These are phyloP conservation scores for Cephus cinctus DNA, from an alignment of 1,140 invertebrate genomes.

Conservation along the genomic window DNA sequence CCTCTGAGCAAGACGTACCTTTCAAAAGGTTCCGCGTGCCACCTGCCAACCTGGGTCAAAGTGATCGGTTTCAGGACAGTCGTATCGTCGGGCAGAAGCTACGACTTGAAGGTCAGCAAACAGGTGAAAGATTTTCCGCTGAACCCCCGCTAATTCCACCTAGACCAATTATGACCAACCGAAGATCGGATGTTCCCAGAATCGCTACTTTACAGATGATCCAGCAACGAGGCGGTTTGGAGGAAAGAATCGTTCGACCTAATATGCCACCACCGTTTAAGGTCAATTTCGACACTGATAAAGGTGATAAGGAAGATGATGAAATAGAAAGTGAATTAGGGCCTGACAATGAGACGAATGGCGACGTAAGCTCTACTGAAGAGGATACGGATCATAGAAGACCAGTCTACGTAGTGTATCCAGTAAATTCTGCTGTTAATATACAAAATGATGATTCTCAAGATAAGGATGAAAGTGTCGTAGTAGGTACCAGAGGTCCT, in stretches of 20 bases:
- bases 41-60: background rate
- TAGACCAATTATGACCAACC: conserved; percentile 42
- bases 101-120: conserved; percentile 35
- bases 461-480: conserved; percentile 57
- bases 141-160: conserved; percentile 52
- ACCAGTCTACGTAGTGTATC: conserved; percentile 66
- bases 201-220: conserved; percentile 67
- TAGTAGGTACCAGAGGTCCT: conserved; percentile 59
- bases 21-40: conserved; percentile 4
- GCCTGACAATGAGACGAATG: background rate
- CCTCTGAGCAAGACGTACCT: conserved; percentile 2
- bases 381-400: conserved; percentile 22
- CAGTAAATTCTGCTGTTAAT: conserved; percentile 55
- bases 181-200: conserved; percentile 34
- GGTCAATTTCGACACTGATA: conserved; percentile 10
- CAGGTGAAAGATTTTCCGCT: conserved; percentile 41
- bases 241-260: conserved; percentile 22
- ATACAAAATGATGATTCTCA: conserved; percentile 50
- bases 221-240: conserved; percentile 44
- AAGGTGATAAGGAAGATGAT: conserved; percentile 15
- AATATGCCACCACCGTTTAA: conserved; percentile 22
- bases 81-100: background rate
- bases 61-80: conserved; percentile 18
- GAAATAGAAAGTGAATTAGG: conserved; percentile 2
- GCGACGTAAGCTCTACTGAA: conserved; percentile 20